Evolutionary conservation across 2,113 vertebrate species (phyloP).

Genomic region (Periophthalmodon schlosseri): DNA sequence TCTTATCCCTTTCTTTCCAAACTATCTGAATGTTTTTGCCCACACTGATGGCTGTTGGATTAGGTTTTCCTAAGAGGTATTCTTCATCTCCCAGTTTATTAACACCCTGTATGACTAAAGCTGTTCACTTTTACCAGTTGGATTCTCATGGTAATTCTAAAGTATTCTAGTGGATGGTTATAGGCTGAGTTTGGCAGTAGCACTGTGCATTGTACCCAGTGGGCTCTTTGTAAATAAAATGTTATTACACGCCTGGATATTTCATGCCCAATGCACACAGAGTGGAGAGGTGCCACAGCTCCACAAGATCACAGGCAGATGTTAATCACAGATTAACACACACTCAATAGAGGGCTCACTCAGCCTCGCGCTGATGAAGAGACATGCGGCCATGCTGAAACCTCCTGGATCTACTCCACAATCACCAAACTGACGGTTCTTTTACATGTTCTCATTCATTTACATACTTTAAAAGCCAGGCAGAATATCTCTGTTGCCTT

Average conservation of each 20-base stretch:
- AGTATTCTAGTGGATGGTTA: constrained; percentile 65
- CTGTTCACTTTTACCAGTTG: constrained; percentile 49
- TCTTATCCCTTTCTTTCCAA: constrained; percentile 30
- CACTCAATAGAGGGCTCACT: constrained; percentile 71
- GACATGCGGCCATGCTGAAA: constrained; percentile 61
- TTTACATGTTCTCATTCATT: constrained; percentile 23
- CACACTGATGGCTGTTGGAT: constrained; percentile 37
- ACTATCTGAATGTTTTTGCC: constrained; percentile 31
- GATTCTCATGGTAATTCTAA: constrained; percentile 54
- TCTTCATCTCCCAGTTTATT: constrained; percentile 46
- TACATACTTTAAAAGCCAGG: constrained; percentile 22
- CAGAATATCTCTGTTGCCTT: constrained; percentile 29
- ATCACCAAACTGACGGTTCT: constrained; percentile 62
- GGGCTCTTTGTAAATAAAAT: constrained; percentile 78
- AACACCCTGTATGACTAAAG: constrained; percentile 60
- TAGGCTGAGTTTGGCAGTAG: constrained; percentile 59
- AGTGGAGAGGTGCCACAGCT: constrained; percentile 67
- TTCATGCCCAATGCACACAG: constrained; percentile 68
- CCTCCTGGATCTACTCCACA: constrained; percentile 51
- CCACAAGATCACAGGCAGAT: constrained; percentile 72
- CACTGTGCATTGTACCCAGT: constrained; percentile 68
- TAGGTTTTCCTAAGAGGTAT: constrained; percentile 55
- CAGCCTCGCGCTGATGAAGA: constrained; percentile 72
- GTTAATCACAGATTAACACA: constrained; percentile 76
- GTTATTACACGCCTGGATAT: constrained; percentile 75